Percentiles rank a stretch among this genome's conserved stretches.
Conservation (phyloP, 2,113 vertebrate genomes). For the Pseudois nayaur region DNA sequence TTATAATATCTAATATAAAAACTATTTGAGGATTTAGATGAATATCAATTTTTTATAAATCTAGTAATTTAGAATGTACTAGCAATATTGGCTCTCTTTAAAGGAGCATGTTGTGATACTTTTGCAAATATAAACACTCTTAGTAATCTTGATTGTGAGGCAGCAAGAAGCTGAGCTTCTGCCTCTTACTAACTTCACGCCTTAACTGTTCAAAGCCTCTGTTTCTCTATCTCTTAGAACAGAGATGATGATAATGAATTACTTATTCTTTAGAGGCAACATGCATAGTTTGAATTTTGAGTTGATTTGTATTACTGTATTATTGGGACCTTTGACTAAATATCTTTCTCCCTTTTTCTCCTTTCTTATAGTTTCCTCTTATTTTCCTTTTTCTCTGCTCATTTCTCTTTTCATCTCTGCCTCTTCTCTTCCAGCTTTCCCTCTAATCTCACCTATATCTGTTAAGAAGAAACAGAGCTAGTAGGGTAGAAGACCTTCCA, state of each 20-base stretch:
- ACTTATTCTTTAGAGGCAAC: neutral
- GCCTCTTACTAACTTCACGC: neutral
- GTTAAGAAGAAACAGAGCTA: neutral
- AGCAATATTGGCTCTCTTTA: neutral
- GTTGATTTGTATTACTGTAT: neutral
- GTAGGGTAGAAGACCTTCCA: neutral
- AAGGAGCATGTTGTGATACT: neutral
- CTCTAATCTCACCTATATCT: neutral
- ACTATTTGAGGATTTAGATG: neutral
- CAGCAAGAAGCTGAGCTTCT: neutral
- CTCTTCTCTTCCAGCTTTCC: neutral
- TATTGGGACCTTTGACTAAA: neutral
- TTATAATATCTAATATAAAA: neutral
- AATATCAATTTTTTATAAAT: constrained; percentile 18
- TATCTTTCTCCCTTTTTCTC: neutral
- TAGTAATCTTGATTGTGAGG: neutral
- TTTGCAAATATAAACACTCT: neutral
- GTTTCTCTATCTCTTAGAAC: neutral
- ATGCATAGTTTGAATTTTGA: neutral
- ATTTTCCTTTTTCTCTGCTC: neutral
- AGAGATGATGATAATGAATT: neutral
- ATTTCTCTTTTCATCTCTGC: neutral
- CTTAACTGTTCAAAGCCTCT: neutral
- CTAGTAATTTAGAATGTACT: constrained; percentile 13
- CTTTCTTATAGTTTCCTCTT: neutral